These are phyloP conservation scores for Neostethus bicornis DNA, from an alignment of 2,797 vertebrate genomes.

Conservation along the genomic window DNA sequence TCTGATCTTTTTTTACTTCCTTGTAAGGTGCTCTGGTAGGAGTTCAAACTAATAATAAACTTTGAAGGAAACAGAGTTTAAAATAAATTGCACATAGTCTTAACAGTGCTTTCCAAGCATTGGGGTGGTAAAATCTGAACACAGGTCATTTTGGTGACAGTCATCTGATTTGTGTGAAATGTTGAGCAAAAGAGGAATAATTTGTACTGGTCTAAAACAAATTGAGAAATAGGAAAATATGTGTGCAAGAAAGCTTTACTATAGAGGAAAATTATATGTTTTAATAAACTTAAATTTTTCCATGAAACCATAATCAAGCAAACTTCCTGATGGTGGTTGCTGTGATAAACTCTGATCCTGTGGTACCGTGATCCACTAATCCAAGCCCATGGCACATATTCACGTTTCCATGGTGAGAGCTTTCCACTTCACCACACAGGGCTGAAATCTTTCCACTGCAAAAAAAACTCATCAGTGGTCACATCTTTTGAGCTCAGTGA, in stretches of 20 bases:
- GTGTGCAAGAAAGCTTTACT: background rate
- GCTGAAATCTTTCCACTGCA: conserved; percentile 40
- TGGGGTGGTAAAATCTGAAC: background rate
- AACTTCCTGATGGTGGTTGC: conserved; percentile 35
- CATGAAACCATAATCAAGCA: conserved; percentile 43
- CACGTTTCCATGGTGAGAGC: conserved; percentile 63
- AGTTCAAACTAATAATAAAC: background rate
- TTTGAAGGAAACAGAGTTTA: too few relatives aligned
- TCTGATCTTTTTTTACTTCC: background rate
- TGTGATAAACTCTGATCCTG: conserved; percentile 61
- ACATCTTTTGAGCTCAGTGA: conserved; percentile 7
- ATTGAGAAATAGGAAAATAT: background rate
- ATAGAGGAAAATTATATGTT: conserved; percentile 2
- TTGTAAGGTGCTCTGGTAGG: background rate
- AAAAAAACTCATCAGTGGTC: conserved; percentile 1
- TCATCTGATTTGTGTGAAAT: background rate
- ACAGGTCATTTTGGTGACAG: background rate
- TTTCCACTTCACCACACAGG: conserved; percentile 52
- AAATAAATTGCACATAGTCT: background rate
- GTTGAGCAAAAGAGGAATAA: background rate
- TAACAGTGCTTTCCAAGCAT: background rate
- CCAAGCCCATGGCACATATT: conserved; percentile 55
- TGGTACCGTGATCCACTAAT: conserved; percentile 56
- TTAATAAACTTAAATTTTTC: conserved; percentile 31
- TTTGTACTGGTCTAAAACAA: background rate